Evolutionary conservation across 2,888 invertebrate genomes (phyloP), one percentile per base, ranked within the genome.

Genomic region (Coleophora deauratella): DNA sequence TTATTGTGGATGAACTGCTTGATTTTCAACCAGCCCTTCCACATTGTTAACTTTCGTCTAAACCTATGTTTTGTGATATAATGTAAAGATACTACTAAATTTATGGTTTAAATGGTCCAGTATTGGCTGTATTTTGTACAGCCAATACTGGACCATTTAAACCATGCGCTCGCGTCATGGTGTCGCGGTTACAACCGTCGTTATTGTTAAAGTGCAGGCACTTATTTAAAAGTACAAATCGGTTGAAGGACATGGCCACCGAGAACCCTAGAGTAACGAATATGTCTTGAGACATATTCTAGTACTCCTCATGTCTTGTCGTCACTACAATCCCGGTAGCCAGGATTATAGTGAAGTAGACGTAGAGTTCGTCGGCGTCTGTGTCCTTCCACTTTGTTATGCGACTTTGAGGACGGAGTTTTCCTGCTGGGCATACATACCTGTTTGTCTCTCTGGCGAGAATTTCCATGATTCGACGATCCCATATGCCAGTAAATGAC

Each of bases 281-380:
- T 7, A 59, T 45, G 13, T 53, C 47, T n/a, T 37, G 6, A 3
- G 37, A 14, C 1, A 34, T 31, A 35, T 15, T 43, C 57, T 55
- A 59, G 45, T 62, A 62, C 28, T 52, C 54, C 6, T 54, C 47
- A 8, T 50, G 0, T 1, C 45, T 32, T 1, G 42, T 34, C 40
- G 57, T 62, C 0, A 55, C 38, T 1, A 55, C 45, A 1, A 57
- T 14, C 7, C 56, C 57, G 45, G 46, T 54, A 7, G 55, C 52
- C n/a, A n/a, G n/a, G n/a, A n/a, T n/a, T n/a, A n/a, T n/a, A n/a
- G n/a, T n/a, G 31, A 55, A 50, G 43, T 43, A 57, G 0, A 37
- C 14, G n/a, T 55, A 54, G 0, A 54, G 33, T 21, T 55, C 54
- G 21, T 55, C 43, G 1, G 15, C 35, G n/a, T 21, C 15, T 4